These are phyloP conservation scores for Gallinago undulata DNA, from an alignment of 2,113 vertebrate species.

Conservation along the genomic window DNA sequence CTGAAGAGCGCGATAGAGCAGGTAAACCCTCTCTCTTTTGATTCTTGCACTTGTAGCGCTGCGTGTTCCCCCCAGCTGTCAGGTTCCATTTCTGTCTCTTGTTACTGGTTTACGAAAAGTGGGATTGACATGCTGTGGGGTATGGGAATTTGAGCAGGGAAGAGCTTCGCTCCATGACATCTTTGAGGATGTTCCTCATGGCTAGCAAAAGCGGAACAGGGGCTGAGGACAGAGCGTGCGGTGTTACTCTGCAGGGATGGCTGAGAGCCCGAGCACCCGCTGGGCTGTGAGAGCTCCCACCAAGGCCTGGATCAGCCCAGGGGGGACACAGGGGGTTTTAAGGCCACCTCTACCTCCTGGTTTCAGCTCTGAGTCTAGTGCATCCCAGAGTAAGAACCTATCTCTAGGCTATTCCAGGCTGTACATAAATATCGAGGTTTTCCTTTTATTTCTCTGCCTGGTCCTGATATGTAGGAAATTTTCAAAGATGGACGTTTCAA, in stretches of 20 bases:
- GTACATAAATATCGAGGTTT: neutral
- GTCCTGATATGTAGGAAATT: neutral
- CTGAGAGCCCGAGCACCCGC: neutral
- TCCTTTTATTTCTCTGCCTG: neutral
- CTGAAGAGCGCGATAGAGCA: constrained; percentile 97
- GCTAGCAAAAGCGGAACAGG: neutral
- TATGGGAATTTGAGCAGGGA: neutral
- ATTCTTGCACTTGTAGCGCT: neutral
- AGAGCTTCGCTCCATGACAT: neutral
- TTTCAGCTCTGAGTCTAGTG: neutral
- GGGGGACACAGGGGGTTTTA: neutral
- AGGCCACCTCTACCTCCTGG: neutral
- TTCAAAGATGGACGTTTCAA: neutral
- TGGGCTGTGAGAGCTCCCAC: neutral
- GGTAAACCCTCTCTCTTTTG: constrained; percentile 71
- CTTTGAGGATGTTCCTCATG: neutral
- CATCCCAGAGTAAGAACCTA: neutral
- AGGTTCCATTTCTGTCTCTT: neutral
- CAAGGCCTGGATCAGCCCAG: neutral
- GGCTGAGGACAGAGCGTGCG: neutral
- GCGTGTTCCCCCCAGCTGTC: neutral
- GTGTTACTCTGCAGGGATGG: accelerated
- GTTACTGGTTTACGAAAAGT: neutral
- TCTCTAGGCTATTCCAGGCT: neutral
- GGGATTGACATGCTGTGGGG: neutral